These are phyloP conservation scores for Shinisaurus crocodilurus DNA, from an alignment of 2,113 vertebrate species.

Conservation along the genomic window DNA sequence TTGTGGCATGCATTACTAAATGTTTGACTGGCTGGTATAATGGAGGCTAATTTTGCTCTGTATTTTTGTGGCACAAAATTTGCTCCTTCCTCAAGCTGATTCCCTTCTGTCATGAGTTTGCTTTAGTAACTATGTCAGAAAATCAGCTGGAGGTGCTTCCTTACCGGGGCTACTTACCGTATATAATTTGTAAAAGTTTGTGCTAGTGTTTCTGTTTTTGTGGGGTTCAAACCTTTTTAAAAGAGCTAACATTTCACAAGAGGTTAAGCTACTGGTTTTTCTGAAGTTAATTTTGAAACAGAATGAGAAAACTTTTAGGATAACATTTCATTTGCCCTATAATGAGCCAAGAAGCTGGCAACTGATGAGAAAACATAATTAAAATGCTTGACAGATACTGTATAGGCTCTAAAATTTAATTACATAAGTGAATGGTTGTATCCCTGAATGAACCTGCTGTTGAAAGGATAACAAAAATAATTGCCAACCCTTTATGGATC, in stretches of 20 bases:
- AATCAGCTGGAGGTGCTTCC: not conserved
- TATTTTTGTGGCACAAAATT: not conserved
- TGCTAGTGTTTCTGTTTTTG: not conserved
- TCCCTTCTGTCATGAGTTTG: not conserved
- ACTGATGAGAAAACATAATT: constrained; percentile 14
- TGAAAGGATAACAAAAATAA: constrained; percentile 41
- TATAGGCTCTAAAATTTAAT: constrained; percentile 31
- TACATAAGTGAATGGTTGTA: constrained; percentile 44
- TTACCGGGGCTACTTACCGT: not conserved
- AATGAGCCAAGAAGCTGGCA: constrained; percentile 33
- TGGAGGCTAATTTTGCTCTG: not conserved
- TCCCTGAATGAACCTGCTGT: constrained; percentile 19
- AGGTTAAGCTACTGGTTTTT: constrained; percentile 1
- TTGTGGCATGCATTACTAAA: not conserved
- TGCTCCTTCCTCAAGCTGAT: not conserved
- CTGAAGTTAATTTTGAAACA: constrained; percentile 31
- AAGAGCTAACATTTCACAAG: accelerated
- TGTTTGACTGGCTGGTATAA: not conserved
- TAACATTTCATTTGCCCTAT: constrained; percentile 41
- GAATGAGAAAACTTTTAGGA: constrained; percentile 14
- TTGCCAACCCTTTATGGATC: accelerated
- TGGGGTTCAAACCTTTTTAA: not conserved
- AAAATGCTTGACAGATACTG: constrained; percentile 29
- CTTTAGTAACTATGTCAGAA: not conserved
- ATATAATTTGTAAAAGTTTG: not conserved